Base-by-base conservation (phyloP, 1,140 invertebrate species). In the Drosophila fuyamai region DNA sequence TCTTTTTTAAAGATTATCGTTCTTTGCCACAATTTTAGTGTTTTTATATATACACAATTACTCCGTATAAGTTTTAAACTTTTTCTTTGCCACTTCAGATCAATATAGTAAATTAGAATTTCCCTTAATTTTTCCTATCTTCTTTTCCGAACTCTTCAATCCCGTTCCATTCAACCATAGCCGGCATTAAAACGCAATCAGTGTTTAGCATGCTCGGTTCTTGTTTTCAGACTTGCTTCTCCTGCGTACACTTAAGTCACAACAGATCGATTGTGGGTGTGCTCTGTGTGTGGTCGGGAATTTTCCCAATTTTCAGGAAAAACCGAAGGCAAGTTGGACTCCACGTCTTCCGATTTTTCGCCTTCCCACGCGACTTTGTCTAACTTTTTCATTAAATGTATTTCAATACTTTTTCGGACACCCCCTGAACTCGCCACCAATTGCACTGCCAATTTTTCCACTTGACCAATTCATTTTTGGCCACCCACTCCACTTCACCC, bases 311-410 rank as follows among this genome's bases (percentile, higher is more conserved):
- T 70, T 55, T 55, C 41, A 41, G 50, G 10, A 46, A 38, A 29
- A 43, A 18, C 50, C 18, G 16, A 74, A 27, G 46, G 60, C 73
- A 76, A 76, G 67, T 72, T 71, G 32, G 29, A 32, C 55, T 47
- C 71, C 56, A 63, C 61, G 51, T 62, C 61, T 67, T 70, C 44
- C 51, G 36, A 59, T 71, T 51, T 61, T 61, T 68, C 59, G 36
- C 40, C 46, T 46, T 78, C 67, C 79, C 70, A 57, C 67, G 79
- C 65, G 73, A 74, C 56, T 76, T 77, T 71, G 79, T 65, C 76
- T 67, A 88, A 88, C 84, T 88, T 88, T 88, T 89, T 88, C 84
- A 88, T 88, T 88, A 88, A 88, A 88, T 88, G 84, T 88, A 88
- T 89, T 88, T 88, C 84, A 89, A 88, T 88, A 88, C 83, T 89